Conservation (phyloP, 2,888 invertebrate species). For the Chromoteleia sp. region DNA sequence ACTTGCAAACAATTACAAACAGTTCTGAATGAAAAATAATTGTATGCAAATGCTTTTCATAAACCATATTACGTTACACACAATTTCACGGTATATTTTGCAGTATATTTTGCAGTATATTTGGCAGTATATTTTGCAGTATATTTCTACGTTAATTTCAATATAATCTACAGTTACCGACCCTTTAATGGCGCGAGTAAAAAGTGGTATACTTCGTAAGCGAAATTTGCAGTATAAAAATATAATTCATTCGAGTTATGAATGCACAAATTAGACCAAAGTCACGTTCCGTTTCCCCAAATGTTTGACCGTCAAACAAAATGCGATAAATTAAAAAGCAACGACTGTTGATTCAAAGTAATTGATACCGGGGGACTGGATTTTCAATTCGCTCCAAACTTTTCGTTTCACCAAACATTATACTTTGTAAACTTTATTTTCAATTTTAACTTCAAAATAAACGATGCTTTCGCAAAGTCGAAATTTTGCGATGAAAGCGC, state of each 20-base stretch:
- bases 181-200: conserved; percentile 40
- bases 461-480: too few species aligned
- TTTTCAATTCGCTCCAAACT: background rate
- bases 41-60: conserved; percentile 53
- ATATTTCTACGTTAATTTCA: conserved; percentile 50
- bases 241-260: conserved; percentile 23
- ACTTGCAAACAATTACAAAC: conserved; percentile 25
- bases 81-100: too few species aligned
- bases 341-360: conserved; percentile 20
- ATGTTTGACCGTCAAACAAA: conserved; percentile 15
- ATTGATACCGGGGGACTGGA: conserved; percentile 16
- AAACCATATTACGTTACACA: conserved; percentile 49
- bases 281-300: background rate
- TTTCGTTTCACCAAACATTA: too few species aligned
- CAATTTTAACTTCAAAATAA: too few species aligned
- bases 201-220: conserved; percentile 19
- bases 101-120: too few species aligned
- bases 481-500: too few species aligned
- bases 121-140: too few species aligned
- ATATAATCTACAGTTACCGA: conserved; percentile 49
- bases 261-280: conserved; percentile 23
- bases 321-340: background rate
- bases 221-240: conserved; percentile 16
- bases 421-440: too few species aligned
- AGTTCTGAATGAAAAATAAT: conserved; percentile 46